Evolutionary conservation across 2,797 vertebrate species (phyloP).

Genomic region (Philypnodon macrostomus): DNA sequence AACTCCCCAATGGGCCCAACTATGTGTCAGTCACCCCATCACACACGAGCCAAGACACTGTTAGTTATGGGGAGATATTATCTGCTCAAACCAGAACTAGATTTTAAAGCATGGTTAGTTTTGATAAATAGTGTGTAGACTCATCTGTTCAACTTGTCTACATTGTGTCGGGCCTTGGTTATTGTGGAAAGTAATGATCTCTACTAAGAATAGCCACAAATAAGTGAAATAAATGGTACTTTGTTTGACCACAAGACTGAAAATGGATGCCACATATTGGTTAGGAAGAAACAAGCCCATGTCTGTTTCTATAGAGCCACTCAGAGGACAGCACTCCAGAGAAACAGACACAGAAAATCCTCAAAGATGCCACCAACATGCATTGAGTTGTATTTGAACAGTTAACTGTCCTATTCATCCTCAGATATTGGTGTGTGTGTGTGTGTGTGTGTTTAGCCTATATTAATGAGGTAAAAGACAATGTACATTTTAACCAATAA

Average conservation of each 20-base stretch:
- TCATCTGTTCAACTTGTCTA: constrained; percentile 6
- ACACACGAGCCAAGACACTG: constrained; percentile 34
- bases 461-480: too few species aligned
- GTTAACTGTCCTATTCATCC: too few species aligned
- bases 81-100: constrained; percentile 16
- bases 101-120: not conserved
- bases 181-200: constrained; percentile 48
- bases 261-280: constrained; percentile 69
- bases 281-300: constrained; percentile 58
- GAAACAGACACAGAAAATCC: constrained; percentile 45
- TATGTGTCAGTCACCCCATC: constrained; percentile 57
- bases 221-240: constrained; percentile 68
- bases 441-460: too few species aligned
- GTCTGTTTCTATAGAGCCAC: constrained; percentile 60
- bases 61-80: constrained; percentile 45
- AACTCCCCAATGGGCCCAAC: constrained; percentile 46
- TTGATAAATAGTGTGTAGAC: constrained; percentile 28
- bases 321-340: constrained; percentile 45
- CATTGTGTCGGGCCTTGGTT: constrained; percentile 37
- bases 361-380: constrained; percentile 49
- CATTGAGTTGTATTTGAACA: too few species aligned
- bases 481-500: too few species aligned
- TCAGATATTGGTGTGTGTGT: too few species aligned
- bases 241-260: constrained; percentile 58
- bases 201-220: constrained; percentile 38